Conservation (phyloP, 2,797 vertebrate species). For the Podargus strigoides region DNA sequence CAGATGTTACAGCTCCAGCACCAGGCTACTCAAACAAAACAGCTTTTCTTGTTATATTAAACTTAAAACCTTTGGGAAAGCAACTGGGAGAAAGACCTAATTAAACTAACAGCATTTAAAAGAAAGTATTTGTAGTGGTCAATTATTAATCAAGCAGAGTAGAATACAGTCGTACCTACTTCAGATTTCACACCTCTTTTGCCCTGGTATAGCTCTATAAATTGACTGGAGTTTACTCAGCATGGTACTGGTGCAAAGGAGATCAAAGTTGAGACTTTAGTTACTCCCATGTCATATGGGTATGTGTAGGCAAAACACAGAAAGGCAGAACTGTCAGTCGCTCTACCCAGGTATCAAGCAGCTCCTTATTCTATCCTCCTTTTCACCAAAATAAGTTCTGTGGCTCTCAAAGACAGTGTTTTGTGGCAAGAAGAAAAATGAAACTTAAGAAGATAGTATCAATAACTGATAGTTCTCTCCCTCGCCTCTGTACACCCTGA, state of each 20-base stretch:
- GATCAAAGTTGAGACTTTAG: neutral
- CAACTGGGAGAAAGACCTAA: neutral
- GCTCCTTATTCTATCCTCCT: neutral
- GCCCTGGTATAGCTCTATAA: neutral
- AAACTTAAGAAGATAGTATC: neutral
- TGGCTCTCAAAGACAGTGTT: neutral
- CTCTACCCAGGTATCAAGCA: neutral
- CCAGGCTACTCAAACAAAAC: neutral
- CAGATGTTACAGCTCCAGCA: conserved; percentile 44
- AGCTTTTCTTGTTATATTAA: neutral
- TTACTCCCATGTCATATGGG: neutral
- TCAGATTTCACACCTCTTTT: neutral
- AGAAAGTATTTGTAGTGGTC: neutral
- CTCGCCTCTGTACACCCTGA: neutral
- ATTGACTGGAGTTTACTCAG: neutral
- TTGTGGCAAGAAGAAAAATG: neutral
- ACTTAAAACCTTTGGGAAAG: neutral
- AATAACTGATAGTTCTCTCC: neutral
- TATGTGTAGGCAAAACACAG: neutral
- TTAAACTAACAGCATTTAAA: neutral
- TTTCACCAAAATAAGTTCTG: neutral
- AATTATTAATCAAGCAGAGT: neutral
- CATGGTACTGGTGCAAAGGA: neutral
- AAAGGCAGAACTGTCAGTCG: neutral
- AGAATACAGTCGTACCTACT: neutral